A percentile compares a stretch with the other conserved stretches of the same genome.
phyloP scores from a whole-genome alignment of 2,888 invertebrate species.

The Apamea epomidion region DNA sequence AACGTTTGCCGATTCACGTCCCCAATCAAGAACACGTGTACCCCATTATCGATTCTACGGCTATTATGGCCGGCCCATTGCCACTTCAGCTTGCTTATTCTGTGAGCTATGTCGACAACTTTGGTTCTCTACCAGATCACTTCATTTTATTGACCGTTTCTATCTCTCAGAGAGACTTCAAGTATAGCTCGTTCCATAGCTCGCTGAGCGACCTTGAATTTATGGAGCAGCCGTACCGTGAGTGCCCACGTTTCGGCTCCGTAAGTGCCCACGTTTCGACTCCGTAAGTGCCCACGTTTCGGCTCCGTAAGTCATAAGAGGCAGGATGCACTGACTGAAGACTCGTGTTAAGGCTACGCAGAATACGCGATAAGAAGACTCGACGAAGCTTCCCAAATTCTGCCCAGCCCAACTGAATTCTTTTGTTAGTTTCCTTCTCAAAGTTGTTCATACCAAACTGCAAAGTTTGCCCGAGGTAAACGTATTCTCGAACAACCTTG shows the following conservation, averaged over 20 bases:
- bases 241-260: background rate
- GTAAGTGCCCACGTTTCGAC: background rate
- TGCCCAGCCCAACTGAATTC: background rate
- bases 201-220: background rate
- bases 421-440: background rate
- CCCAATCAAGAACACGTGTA: background rate
- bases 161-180: background rate
- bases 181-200: too few relatives aligned
- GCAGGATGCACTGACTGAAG: background rate
- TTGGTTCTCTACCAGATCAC: background rate
- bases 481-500: background rate
- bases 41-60: background rate
- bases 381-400: background rate
- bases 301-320: background rate
- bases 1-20: background rate
- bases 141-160: background rate
- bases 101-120: background rate
- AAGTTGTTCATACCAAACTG: background rate
- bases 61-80: background rate
- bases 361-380: too few relatives aligned
- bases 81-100: background rate
- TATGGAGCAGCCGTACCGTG: background rate
- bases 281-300: background rate
- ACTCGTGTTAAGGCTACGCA: too few relatives aligned
- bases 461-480: background rate